These are phyloP conservation scores for Polymixis lichenea DNA, from an alignment of 2,888 invertebrate genomes.

Conservation along the genomic window DNA sequence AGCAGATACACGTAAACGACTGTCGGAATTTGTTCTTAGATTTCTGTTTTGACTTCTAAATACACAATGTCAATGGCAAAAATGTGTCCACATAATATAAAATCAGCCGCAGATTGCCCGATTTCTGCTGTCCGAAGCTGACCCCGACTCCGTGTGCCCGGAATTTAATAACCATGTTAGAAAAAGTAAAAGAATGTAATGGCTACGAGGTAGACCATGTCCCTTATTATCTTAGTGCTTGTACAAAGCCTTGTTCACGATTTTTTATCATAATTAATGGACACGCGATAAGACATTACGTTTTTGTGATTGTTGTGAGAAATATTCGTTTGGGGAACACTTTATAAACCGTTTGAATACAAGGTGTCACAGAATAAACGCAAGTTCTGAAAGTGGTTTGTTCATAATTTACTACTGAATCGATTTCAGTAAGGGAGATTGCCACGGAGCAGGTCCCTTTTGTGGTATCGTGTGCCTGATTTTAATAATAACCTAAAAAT, in stretches of 20 bases:
- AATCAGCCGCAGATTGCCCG: conserved; percentile 29
- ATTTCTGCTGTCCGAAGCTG: conserved; percentile 35
- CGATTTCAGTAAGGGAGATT: no score
- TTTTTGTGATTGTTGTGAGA: conserved; percentile 46
- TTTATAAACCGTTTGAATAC: neutral
- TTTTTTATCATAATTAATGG: conserved; percentile 60
- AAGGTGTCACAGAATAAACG: no score
- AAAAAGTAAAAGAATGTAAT: conserved; percentile 57
- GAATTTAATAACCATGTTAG: conserved; percentile 70
- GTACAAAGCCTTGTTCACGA: conserved; percentile 55
- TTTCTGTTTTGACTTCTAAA: neutral
- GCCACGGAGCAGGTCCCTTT: no score
- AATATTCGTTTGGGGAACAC: conserved; percentile 27
- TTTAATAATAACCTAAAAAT: no score
- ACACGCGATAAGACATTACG: conserved; percentile 57
- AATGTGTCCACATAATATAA: conserved; percentile 36
- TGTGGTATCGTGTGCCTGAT: no score
- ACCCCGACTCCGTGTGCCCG: conserved; percentile 34
- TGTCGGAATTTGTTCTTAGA: neutral
- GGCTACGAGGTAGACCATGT: conserved; percentile 54
- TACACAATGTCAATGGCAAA: conserved; percentile 1
- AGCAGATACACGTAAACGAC: neutral
- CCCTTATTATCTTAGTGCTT: conserved; percentile 59
- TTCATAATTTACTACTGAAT: no score
- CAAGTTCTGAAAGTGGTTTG: no score